These are phyloP conservation scores for Colistium nudipinnis DNA, from an alignment of 2,113 vertebrate species.

Conservation along the genomic window DNA sequence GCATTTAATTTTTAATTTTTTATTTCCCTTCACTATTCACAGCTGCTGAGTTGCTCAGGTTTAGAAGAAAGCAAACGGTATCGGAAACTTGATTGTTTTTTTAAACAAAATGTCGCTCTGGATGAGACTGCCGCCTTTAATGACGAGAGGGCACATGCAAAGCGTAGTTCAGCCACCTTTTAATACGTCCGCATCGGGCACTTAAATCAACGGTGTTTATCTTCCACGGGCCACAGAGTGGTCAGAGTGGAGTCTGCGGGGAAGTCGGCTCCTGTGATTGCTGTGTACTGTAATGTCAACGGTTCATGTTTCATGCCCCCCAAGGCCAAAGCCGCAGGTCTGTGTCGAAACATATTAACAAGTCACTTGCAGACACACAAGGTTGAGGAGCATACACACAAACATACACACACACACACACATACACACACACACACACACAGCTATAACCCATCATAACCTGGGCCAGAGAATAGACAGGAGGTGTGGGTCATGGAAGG, in stretches of 20 bases:
- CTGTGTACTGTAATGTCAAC: slow-evolving; percentile 56
- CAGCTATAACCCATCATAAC: background rate
- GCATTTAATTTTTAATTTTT: too few species aligned
- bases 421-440: background rate
- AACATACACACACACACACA: background rate
- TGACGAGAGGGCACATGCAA: slow-evolving; percentile 61
- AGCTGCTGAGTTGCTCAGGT: too few species aligned
- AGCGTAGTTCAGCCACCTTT: slow-evolving; percentile 55
- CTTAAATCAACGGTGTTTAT: slow-evolving; percentile 69
- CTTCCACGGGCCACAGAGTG: slow-evolving; percentile 51
- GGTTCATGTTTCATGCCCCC: slow-evolving; percentile 70
- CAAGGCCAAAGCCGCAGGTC: slow-evolving; percentile 57
- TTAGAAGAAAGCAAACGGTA: too few species aligned
- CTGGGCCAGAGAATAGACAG: background rate
- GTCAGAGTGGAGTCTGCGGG: slow-evolving; percentile 50
- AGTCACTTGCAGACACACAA: slow-evolving; percentile 31
- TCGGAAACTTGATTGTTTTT: too few species aligned
- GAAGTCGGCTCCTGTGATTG: slow-evolving; percentile 57
- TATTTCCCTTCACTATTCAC: too few species aligned
- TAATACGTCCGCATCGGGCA: slow-evolving; percentile 37
- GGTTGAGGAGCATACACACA: slow-evolving; percentile 27
- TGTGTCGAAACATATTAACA: slow-evolving; percentile 60
- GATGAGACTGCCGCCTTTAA: slow-evolving; percentile 22
- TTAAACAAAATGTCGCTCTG: slow-evolving; percentile 41
- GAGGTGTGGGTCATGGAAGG: background rate